Percentiles rank a stretch among this genome's conserved stretches.
phyloP scores from a whole-genome alignment of 2,797 vertebrate species.

The Notolabrus celidotus region DNA sequence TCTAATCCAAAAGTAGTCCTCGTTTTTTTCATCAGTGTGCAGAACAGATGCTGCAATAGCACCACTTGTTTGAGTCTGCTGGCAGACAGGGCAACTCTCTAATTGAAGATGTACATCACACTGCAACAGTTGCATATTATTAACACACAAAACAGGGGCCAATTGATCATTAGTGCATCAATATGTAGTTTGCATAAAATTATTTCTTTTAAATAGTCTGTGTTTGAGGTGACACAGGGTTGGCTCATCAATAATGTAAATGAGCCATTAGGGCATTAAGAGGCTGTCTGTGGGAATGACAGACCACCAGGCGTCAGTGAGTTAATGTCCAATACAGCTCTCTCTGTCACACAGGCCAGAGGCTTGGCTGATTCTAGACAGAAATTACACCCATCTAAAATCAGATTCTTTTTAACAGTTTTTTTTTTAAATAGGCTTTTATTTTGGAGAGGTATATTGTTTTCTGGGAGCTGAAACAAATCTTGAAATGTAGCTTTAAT shows the following conservation, averaged over 20 bases:
- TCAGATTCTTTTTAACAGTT: slow-evolving; percentile 10
- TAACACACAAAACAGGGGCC: slow-evolving; percentile 91
- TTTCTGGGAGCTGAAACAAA: slow-evolving; percentile 15
- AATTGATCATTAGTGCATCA: slow-evolving; percentile 97
- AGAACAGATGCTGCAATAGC: slow-evolving; percentile 51
- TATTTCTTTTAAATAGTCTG: slow-evolving; percentile 94
- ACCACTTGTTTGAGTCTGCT: slow-evolving; percentile 86
- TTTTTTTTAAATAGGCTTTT: slow-evolving; percentile 8
- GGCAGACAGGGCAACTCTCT: slow-evolving; percentile 79
- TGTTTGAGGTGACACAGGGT: slow-evolving; percentile 95
- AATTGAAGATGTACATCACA: slow-evolving; percentile 93
- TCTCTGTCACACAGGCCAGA: slow-evolving; percentile 73
- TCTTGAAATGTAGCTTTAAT: slow-evolving; percentile 3
- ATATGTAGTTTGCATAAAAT: slow-evolving; percentile 96
- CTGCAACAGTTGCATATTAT: slow-evolving; percentile 95
- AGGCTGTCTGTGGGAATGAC: slow-evolving; percentile 93
- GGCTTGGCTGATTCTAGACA: slow-evolving; percentile 52
- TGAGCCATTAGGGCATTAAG: slow-evolving; percentile 90
- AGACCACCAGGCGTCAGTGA: slow-evolving; percentile 84
- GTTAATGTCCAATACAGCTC: slow-evolving; percentile 81
- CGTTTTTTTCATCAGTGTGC: slow-evolving; percentile 28
- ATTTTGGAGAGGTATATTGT: slow-evolving; percentile 1
- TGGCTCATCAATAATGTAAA: slow-evolving; percentile 98
- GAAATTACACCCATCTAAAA: slow-evolving; percentile 39
- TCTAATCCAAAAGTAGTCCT: neutral